Evolutionary conservation across 2,113 vertebrate species (phyloP).

Genomic region (Asarcornis scutulata): DNA sequence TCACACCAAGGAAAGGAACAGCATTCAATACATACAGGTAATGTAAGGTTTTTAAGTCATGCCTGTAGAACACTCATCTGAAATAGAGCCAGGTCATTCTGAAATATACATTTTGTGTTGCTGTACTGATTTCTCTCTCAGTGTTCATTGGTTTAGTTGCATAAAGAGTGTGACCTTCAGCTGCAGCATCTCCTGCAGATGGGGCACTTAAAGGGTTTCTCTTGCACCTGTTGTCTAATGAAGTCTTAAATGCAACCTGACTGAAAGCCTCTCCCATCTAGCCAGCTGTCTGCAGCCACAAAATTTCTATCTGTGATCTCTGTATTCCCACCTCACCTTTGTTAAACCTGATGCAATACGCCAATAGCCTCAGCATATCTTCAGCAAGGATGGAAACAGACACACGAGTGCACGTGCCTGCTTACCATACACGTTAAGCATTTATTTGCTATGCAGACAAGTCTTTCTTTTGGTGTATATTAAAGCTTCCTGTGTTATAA

Average conservation of each 20-base stretch:
- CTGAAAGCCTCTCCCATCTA: neutral
- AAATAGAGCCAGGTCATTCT: neutral
- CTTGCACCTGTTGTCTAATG: neutral
- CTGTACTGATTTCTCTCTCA: neutral
- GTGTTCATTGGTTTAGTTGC: neutral
- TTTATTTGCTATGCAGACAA: neutral
- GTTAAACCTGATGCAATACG: neutral
- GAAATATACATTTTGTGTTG: neutral
- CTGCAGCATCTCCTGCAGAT: neutral
- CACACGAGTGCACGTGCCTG: rapidly evolving
- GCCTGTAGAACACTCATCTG: neutral
- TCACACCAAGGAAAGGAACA: neutral
- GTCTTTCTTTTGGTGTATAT: neutral
- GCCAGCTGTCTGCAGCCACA: neutral
- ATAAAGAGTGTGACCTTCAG: neutral
- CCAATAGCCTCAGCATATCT: neutral
- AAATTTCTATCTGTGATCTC: neutral
- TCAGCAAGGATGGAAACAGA: neutral
- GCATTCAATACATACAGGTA: neutral
- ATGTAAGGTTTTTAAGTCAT: neutral
- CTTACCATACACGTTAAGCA: rapidly evolving
- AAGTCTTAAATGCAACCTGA: neutral
- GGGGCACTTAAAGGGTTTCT: neutral
- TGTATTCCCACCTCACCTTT: too few relatives aligned
- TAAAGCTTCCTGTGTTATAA: neutral